phyloP scores from a whole-genome alignment of 2,113 vertebrate species.

The Mustela lutreola region DNA sequence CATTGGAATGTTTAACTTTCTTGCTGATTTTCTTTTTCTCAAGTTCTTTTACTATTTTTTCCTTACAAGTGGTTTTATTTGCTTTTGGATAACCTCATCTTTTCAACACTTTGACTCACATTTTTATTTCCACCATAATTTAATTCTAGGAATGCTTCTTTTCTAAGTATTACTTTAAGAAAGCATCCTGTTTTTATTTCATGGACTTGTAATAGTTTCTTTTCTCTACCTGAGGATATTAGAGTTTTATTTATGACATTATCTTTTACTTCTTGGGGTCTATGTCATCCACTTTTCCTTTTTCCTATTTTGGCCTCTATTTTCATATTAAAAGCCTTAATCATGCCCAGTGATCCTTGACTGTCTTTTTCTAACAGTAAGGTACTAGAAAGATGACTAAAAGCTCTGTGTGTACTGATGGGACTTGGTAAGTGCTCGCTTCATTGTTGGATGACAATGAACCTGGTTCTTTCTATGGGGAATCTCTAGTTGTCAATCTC shows the following conservation, averaged over 20 bases:
- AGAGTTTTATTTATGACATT: background rate
- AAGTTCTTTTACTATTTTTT: background rate
- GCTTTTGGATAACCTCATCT: background rate
- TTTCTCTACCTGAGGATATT: background rate
- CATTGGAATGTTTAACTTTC: slow-evolving; percentile 11
- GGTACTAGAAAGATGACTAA: background rate
- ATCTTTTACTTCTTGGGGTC: background rate
- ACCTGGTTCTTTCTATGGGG: background rate
- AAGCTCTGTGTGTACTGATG: background rate
- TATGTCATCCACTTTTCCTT: background rate
- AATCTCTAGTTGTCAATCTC: background rate
- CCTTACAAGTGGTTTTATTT: slow-evolving; percentile 23
- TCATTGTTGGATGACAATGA: background rate
- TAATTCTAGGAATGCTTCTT: background rate
- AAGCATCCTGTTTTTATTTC: background rate
- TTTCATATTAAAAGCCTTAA: slow-evolving; percentile 23
- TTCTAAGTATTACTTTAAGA: background rate
- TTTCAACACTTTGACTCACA: background rate
- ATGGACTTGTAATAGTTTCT: background rate
- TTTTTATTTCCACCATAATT: slow-evolving; percentile 12
- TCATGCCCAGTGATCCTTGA: background rate
- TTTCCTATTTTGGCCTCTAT: background rate
- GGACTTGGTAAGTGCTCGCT: background rate
- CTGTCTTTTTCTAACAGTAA: background rate
- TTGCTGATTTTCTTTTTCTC: background rate